Base-by-base conservation (phyloP, 2,888 invertebrate genomes). In the Drosophila picticornis region DNA sequence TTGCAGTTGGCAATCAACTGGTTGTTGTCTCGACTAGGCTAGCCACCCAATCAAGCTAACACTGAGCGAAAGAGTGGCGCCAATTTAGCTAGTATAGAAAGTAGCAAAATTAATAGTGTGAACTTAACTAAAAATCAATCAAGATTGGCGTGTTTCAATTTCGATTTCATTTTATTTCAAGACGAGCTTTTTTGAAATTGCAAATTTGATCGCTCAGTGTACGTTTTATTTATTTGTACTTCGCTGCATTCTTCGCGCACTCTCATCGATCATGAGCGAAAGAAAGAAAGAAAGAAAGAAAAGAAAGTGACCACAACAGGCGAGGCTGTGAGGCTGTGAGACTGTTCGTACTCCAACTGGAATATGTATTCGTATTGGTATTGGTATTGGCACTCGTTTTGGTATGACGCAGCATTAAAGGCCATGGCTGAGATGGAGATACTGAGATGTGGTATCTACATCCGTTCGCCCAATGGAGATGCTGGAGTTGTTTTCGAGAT, bases 261-360 rank as follows among this genome's bases (percentile, higher is more conserved):
- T 81, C 81, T 59, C 82, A 68, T 90, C 77, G 77, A 80, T 81
- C 82, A 83, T 51, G 57, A 61, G 34, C 58, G 77, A 81, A 78
- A 66, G 81, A 90, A 90, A 84, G 53, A 25, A 34, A 25, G 22
- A 72, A 43, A 65, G 82, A 81, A 78, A 79, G 82, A 90, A 84
- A 84, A 90, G 84, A 84, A 84, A 84, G 84, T 84, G 84, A 90
- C 80, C 90, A 75, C 90, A 75, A 52, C 40, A 57, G 52, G 64
- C 68, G 7, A 53, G 63, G 46, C 46, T 46, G 46, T 25, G 46
- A 63, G 61, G 58, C 66, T 60, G 60, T 32, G n/a, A 40, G 56
- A 55, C 32, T 16, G 50, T 29, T 51, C 66, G 73, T 78, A 73
- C 74, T 73, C 59, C 53, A 60, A 81, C 81, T 83, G 66, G 75